phyloP scores from a whole-genome alignment of 2,888 invertebrate species.

The Ormyrus labotus region DNA sequence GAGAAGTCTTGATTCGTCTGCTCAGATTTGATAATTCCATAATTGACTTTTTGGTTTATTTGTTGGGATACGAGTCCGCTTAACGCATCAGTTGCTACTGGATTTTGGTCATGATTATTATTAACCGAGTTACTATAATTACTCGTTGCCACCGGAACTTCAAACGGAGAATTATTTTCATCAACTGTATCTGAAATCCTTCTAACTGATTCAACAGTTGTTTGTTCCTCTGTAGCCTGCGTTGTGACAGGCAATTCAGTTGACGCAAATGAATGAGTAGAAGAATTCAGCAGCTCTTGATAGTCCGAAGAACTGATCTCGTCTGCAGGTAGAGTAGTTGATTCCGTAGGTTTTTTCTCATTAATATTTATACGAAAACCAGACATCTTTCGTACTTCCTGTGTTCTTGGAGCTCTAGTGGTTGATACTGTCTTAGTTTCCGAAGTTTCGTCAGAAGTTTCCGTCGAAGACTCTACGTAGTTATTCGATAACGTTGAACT shows the following conservation, averaged over 20 bases:
- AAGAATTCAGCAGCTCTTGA: conserved; percentile 12
- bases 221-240: background rate
- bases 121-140: conserved; percentile 7
- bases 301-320: background rate
- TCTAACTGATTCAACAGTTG: background rate
- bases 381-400: conserved; percentile 35
- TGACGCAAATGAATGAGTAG: background rate
- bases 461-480: background rate
- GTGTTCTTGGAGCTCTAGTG: background rate
- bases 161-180: conserved; percentile 62
- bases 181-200: conserved; percentile 54
- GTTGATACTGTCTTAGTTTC: background rate
- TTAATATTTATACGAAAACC: conserved; percentile 32
- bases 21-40: conserved; percentile 22
- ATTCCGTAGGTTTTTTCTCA: conserved; percentile 8
- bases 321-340: background rate
- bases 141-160: conserved; percentile 63
- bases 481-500: background rate
- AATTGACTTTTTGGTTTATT: conserved; percentile 58
- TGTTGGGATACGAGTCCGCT: conserved; percentile 61
- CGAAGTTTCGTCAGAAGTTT: background rate
- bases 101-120: conserved; percentile 51
- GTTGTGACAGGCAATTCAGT: conserved; percentile 10
- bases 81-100: conserved; percentile 55
- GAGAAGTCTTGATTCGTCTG: background rate